Evolutionary conservation across 2,113 vertebrate species (phyloP), one percentile per base, ranked within the genome.

Genomic region (Hemiprocne comata): DNA sequence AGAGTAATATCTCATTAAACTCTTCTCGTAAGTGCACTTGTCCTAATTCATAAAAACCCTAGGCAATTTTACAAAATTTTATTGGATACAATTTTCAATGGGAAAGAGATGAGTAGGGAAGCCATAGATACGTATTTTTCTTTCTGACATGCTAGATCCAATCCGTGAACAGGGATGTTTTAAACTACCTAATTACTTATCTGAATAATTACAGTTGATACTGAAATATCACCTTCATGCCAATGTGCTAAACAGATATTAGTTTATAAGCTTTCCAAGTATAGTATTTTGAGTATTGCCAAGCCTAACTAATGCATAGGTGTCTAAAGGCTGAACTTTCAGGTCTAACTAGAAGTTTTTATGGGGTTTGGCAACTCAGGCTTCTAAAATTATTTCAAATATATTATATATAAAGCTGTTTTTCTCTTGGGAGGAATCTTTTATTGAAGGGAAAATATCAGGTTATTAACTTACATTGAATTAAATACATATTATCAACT

Each of bases 51-150:
- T 62, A 89, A 73, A 84, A 79, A 40, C 2, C 6, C 7, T 33
- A 36, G 44, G 7, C 13, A 72, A 60, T 83, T 76, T 60, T 34
- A 42, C 20, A 92, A 58, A 54, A 42, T 9, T 38, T 28, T 75
- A n/a, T 51, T 72, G 29, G 25, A 46, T 25, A 2, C 16, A 65
- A 31, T 64, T 17, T 19, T 61, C 11, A 29, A 8, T 34, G 21
- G 4, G 21, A 42, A 83, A 78, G 21, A 62, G 25, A 42, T 46
- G 24, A 67, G 57, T 34, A 21, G 18, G 25, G 18, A 51, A 83
- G 20, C 12, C 33, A 44, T 15, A 46, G 10, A 31, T 40, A 24
- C 0, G 0, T 19, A 12, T 3, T 21, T 71, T 77, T 55, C 10
- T 58, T 13, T 72, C 40, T n/a, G 36, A 69, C 29, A 14, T 34